phyloP scores from a whole-genome alignment of 2,888 invertebrate genomes.

The Aricia artaxerxes region DNA sequence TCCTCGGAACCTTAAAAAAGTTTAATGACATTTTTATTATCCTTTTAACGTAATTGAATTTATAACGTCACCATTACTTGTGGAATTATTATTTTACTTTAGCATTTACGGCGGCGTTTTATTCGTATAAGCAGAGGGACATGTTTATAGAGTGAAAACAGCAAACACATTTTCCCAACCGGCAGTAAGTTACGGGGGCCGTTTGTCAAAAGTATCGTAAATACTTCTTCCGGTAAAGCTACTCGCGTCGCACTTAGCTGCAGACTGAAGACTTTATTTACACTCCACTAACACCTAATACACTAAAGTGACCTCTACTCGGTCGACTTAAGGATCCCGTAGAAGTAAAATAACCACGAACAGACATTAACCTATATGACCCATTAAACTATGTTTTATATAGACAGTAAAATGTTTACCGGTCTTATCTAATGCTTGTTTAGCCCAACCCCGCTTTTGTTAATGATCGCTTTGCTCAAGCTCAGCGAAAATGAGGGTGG shows the following conservation, averaged over 20 bases:
- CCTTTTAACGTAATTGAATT: too few relatives aligned
- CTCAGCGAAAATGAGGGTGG: not conserved
- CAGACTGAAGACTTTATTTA: constrained; percentile 8
- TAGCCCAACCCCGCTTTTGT: not conserved
- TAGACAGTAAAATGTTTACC: not conserved
- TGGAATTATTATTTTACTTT: not conserved
- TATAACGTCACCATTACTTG: not conserved
- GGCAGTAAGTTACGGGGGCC: not conserved
- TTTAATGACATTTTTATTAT: too few relatives aligned
- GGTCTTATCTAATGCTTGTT: constrained; percentile 4
- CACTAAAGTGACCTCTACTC: too few relatives aligned
- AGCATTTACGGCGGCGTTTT: not conserved
- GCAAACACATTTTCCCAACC: not conserved
- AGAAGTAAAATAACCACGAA: not conserved
- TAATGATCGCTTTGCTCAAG: not conserved
- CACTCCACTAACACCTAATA: not conserved
- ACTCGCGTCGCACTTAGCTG: not conserved
- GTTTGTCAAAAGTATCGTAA: constrained; percentile 17
- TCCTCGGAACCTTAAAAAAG: too few relatives aligned
- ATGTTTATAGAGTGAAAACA: constrained; percentile 1
- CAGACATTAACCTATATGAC: not conserved
- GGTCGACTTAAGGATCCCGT: not conserved
- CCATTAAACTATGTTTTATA: constrained; percentile 18
- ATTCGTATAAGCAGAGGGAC: not conserved
- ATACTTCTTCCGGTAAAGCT: not conserved